Evolutionary conservation across 2,797 vertebrate species (phyloP).

Genomic region (Ctenopoma kingsleyae): DNA sequence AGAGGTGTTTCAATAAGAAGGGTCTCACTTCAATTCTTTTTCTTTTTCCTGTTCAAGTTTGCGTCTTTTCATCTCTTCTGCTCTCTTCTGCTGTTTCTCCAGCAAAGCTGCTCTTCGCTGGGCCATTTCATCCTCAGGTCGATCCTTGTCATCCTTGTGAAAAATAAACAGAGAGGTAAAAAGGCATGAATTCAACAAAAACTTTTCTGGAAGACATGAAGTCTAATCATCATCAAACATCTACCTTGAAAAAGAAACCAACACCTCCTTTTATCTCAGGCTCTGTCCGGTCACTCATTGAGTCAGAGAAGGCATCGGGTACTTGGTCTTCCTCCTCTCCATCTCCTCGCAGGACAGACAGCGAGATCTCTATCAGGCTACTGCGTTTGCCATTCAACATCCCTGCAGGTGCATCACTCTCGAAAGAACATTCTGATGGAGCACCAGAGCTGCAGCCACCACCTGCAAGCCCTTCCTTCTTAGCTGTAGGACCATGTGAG

Average conservation of each 20-base stretch:
- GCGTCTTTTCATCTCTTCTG: slow-evolving; percentile 88
- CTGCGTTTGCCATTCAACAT: slow-evolving; percentile 80
- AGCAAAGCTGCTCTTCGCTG: slow-evolving; percentile 89
- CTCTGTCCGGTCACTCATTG: slow-evolving; percentile 86
- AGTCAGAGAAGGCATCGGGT: slow-evolving; percentile 81
- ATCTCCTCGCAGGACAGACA: slow-evolving; percentile 83
- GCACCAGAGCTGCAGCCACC: slow-evolving; percentile 85
- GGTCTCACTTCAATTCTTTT: slow-evolving; percentile 87
- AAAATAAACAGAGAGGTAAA: slow-evolving; percentile 2
- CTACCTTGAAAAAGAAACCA: slow-evolving; percentile 94
- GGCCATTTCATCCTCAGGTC: slow-evolving; percentile 92
- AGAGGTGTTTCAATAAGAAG: neutral
- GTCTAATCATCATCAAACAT: slow-evolving; percentile 6
- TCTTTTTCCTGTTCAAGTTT: slow-evolving; percentile 89
- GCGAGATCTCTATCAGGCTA: slow-evolving; percentile 90
- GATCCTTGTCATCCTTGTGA: slow-evolving; percentile 84
- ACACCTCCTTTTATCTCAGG: slow-evolving; percentile 82
- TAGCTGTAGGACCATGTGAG: slow-evolving; percentile 49
- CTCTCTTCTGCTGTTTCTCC: slow-evolving; percentile 92
- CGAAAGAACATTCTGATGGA: slow-evolving; percentile 88
- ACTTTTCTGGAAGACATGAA: neutral
- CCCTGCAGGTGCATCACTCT: slow-evolving; percentile 81
- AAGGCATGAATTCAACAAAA: neutral
- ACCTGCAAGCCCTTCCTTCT: slow-evolving; percentile 62
- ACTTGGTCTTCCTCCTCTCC: slow-evolving; percentile 80